phyloP scores from a whole-genome alignment of 2,113 vertebrate genomes.

The Nannobrachium achirus region DNA sequence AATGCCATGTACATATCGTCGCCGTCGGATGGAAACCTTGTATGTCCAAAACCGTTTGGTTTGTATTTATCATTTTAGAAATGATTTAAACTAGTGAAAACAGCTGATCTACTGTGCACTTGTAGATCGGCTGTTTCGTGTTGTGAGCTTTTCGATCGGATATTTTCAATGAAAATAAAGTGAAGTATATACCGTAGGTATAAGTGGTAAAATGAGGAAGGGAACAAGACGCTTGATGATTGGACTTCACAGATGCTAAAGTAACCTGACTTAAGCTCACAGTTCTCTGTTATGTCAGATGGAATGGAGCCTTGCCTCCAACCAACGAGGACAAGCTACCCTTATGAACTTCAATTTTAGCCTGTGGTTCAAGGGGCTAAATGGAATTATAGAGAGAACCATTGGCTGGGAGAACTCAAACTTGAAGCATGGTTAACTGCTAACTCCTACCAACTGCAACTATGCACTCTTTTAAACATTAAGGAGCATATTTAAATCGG shows the following conservation, averaged over 20 bases:
- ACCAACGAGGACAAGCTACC: background rate
- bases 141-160: too few relatives aligned
- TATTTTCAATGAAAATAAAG: too few relatives aligned
- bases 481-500: background rate
- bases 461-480: too few relatives aligned
- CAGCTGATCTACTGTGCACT: too few relatives aligned
- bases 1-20: background rate
- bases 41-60: too few relatives aligned
- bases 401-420: background rate
- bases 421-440: background rate
- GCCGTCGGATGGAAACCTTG: too few relatives aligned
- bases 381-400: background rate
- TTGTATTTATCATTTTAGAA: too few relatives aligned
- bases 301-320: background rate
- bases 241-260: background rate
- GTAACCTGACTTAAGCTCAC: background rate
- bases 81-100: too few relatives aligned
- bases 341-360: background rate
- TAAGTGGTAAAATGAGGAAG: background rate
- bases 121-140: too few relatives aligned
- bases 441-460: background rate
- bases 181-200: too few relatives aligned
- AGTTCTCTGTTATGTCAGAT: background rate
- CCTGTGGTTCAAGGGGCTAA: background rate
- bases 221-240: too few relatives aligned